Base-by-base conservation (phyloP, 2,888 invertebrate genomes). In the Meteorus colon region DNA sequence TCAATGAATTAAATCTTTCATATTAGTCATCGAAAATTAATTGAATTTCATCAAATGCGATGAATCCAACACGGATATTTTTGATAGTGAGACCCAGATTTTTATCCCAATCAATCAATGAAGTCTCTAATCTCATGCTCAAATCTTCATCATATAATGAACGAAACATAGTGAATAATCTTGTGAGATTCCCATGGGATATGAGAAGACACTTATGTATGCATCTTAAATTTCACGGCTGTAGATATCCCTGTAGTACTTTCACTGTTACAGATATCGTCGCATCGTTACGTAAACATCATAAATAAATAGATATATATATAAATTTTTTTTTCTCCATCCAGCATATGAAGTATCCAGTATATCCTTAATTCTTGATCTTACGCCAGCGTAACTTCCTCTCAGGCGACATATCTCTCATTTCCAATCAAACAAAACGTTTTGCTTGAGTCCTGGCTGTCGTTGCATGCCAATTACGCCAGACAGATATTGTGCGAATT, bases 231-330 rank as follows among this genome's bases (percentile, higher is more conserved):
- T 75, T 65, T 75, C 70, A 68, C 29, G 48, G 45, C 12, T 48
- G 16, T 45, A 67, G n/a, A 68, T 66, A 66, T 66, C 37, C 27
- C 19, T 66, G 62, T 51, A 34, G 63, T 37, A 75, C 75, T 75
- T 75, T 70, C 75, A 70, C 70, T 75, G 65, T 65, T 63, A 75
- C 70, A 65, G 41, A 55, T 75, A 70, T 70, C 27, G 51, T 70
- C 51, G 51, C 29, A 68, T 51, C 48, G 55, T 70, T 70, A 37
- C 70, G 70, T 70, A 70, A 70, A 68, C 68, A 31, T 31, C 55
- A 19, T 34, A 27, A 45, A 45, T 41, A 37, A 12, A 66, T 48
- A 67, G 14, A 45, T 45, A 67, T 45, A 51, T 10, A 41, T 66
- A 5, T 65, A 29, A 34, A 34, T 12, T 34, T n/a, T 31, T 65